phyloP scores from a whole-genome alignment of 2,113 vertebrate species.

The Bufo gargarizans region DNA sequence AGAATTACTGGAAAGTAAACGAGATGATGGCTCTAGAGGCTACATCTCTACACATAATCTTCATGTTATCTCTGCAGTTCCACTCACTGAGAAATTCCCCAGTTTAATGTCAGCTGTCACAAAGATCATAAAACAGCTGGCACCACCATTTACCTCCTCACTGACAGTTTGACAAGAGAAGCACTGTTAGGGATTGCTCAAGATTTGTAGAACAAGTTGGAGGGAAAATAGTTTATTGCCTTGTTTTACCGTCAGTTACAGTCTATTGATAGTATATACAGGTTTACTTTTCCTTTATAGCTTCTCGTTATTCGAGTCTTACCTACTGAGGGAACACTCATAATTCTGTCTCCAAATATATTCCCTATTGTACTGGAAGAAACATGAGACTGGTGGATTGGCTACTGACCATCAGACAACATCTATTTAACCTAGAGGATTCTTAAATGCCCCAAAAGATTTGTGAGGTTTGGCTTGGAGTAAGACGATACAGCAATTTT shows the following conservation, averaged over 20 bases:
- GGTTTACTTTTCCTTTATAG: slow-evolving; percentile 6
- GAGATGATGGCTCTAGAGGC: slow-evolving; percentile 25
- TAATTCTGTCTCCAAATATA: not conserved
- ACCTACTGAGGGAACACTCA: not conserved
- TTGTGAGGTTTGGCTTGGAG: no score
- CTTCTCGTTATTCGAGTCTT: slow-evolving; percentile 2
- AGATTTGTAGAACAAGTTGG: not conserved
- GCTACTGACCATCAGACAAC: not conserved
- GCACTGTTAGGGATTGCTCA: slow-evolving; percentile 28
- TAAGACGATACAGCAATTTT: no score
- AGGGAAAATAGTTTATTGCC: slow-evolving; percentile 26
- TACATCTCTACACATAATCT: slow-evolving; percentile 28
- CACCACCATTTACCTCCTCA: not conserved
- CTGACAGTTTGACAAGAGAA: slow-evolving; percentile 44
- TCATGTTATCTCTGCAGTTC: slow-evolving; percentile 38
- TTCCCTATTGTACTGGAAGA: slow-evolving; percentile 1
- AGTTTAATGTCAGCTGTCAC: slow-evolving; percentile 49
- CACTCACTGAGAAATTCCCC: slow-evolving; percentile 25
- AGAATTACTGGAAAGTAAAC: slow-evolving; percentile 46
- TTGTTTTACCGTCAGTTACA: slow-evolving; percentile 28
- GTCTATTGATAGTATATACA: slow-evolving; percentile 7
- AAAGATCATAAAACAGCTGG: slow-evolving; percentile 45
- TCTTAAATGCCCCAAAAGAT: not conserved
- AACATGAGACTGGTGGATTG: not conserved
- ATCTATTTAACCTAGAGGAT: not conserved